Evolutionary conservation across 2,797 vertebrate species (phyloP).

Genomic region (Fundulus diaphanus): DNA sequence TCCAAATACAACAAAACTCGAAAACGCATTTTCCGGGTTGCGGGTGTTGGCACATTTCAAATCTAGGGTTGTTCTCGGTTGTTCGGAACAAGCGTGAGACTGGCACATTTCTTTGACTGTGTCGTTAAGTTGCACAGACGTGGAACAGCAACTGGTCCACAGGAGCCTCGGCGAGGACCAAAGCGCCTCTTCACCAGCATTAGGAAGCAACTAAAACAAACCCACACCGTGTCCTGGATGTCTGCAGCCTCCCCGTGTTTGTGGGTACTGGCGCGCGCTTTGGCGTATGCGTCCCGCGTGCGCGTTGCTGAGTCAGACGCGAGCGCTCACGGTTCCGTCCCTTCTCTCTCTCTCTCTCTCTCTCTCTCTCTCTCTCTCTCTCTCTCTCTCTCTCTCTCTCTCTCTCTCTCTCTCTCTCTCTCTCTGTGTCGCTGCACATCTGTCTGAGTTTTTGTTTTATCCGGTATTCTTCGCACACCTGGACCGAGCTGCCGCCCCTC

Average conservation of each 20-base stretch:
- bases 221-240: neutral
- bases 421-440: neutral
- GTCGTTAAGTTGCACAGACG: neutral
- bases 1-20: neutral
- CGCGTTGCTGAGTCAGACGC: constrained; percentile 79
- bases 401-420: neutral
- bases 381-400: neutral
- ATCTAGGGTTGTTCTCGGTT: neutral
- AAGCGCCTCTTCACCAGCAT: neutral
- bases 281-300: constrained; percentile 28
- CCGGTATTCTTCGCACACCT: constrained; percentile 40
- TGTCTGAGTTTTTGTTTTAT: constrained; percentile 48
- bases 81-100: neutral
- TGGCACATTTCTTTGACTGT: neutral
- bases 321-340: constrained; percentile 7
- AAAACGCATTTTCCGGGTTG: neutral
- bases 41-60: neutral
- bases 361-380: neutral
- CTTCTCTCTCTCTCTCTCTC: neutral
- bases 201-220: constrained; percentile 1
- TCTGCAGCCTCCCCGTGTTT: neutral
- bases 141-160: neutral
- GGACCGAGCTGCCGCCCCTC: constrained; percentile 35
- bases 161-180: neutral
- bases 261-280: constrained; percentile 30